Conservation (phyloP, 1,140 invertebrate species). For the Popillia japonica region DNA sequence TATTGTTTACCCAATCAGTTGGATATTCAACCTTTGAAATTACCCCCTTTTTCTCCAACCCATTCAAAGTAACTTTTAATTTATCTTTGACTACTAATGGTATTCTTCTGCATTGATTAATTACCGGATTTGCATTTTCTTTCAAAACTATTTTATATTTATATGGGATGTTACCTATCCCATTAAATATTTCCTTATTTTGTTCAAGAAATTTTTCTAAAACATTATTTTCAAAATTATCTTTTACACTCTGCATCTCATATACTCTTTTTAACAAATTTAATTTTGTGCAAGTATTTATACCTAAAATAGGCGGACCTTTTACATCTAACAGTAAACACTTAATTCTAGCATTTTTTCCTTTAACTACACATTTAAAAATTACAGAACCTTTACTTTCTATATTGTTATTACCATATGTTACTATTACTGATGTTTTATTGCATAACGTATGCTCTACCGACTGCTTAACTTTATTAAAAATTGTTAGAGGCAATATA, state of each 20-base stretch:
- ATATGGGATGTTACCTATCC: conserved; percentile 32
- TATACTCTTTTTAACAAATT: conserved; percentile 15
- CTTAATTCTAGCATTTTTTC: not conserved
- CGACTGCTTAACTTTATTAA: not conserved
- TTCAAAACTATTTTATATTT: conserved; percentile 27
- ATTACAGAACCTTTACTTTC: not conserved
- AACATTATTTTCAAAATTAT: not conserved
- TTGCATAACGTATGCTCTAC: not conserved
- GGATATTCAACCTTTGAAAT: conserved; percentile 48
- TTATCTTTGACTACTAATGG: conserved; percentile 25
- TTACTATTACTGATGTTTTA: not conserved
- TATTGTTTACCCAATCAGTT: conserved; percentile 57
- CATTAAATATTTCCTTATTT: conserved; percentile 11
- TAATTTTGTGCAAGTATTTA: not conserved
- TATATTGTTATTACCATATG: not conserved
- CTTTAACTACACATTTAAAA: not conserved
- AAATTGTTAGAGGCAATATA: not conserved
- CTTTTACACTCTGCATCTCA: not conserved
- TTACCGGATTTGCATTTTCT: conserved; percentile 28
- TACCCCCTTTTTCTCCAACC: conserved; percentile 34
- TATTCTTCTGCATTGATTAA: conserved; percentile 39
- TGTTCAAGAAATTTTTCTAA: not conserved
- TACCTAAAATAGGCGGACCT: not conserved
- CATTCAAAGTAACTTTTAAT: conserved; percentile 37
- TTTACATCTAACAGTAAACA: not conserved